phyloP scores from a whole-genome alignment of 2,113 vertebrate genomes.

The Pituophis catenifer region DNA sequence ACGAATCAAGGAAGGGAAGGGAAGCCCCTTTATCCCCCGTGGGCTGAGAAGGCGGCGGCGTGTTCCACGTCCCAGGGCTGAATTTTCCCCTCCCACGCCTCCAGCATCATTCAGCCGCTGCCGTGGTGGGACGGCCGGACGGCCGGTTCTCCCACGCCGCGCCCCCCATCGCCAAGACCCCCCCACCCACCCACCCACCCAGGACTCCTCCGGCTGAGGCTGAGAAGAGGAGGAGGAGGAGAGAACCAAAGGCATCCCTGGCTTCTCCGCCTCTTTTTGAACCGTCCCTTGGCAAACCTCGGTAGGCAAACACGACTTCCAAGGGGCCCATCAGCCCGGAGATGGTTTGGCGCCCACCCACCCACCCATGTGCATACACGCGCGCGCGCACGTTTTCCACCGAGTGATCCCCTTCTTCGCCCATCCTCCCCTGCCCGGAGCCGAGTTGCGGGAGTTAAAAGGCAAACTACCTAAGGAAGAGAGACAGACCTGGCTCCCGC shows the following conservation, averaged over 20 bases:
- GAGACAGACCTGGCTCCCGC: not conserved
- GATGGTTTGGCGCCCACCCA: constrained; percentile 28
- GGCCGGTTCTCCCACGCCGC: not conserved
- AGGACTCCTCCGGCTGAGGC: not conserved
- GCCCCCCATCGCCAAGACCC: not conserved
- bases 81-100: not conserved
- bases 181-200: not conserved
- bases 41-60: accelerated
- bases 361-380: not conserved
- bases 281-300: constrained; percentile 55
- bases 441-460: constrained; percentile 34
- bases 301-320: constrained; percentile 61
- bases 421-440: constrained; percentile 59
- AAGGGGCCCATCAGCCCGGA: constrained; percentile 60
- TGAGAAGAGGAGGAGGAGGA: not conserved
- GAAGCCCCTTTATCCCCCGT: not conserved
- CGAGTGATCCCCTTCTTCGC: constrained; percentile 25
- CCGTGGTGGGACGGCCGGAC: not conserved
- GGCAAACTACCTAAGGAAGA: constrained; percentile 25
- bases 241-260: not conserved
- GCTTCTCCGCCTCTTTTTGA: constrained; percentile 67
- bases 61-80: not conserved
- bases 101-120: not conserved
- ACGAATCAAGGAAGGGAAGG: constrained; percentile 45
- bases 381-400: constrained; percentile 5